Evolutionary conservation across 35 echinoderm and acorn worm genomes (phyloP).

Genomic region (Lytechinus variegatus): DNA sequence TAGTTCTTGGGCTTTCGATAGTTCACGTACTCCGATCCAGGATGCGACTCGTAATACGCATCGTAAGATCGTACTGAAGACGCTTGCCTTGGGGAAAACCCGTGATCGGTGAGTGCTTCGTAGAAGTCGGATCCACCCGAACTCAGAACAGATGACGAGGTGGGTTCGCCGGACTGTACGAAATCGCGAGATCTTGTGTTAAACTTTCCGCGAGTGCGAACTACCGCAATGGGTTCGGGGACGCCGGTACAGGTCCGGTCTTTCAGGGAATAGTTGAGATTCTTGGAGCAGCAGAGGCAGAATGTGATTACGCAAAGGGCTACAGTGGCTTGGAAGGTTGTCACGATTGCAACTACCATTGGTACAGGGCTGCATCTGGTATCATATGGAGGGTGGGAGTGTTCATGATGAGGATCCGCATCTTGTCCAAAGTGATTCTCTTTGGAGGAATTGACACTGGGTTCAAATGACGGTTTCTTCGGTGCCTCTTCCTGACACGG

Average conservation of each 20-base stretch:
- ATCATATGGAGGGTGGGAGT: background rate
- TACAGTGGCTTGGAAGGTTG: slow-evolving; percentile 69
- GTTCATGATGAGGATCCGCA: slow-evolving; percentile 7
- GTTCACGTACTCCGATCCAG: slow-evolving; percentile 29
- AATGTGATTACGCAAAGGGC: slow-evolving; percentile 64
- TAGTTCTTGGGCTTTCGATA: slow-evolving; percentile 40
- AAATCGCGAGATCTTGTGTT: slow-evolving; percentile 25
- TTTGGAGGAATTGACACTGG: background rate
- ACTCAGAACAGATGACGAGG: background rate
- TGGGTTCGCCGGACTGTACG: background rate
- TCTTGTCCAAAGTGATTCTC: background rate
- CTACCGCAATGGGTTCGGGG: slow-evolving; percentile 42
- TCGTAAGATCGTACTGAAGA: slow-evolving; percentile 39
- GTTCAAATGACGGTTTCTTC: slow-evolving; percentile 26
- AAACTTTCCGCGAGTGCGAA: background rate
- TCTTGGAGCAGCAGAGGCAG: slow-evolving; percentile 55
- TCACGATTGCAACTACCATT: slow-evolving; percentile 63
- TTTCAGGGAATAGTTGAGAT: slow-evolving; percentile 14
- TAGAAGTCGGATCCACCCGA: slow-evolving; percentile 22
- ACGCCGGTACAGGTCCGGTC: slow-evolving; percentile 31
- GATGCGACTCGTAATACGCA: background rate
- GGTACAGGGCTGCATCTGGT: slow-evolving; percentile 54
- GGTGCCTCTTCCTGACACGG: slow-evolving; percentile 42
- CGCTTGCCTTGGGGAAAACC: slow-evolving; percentile 28
- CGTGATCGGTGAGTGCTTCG: slow-evolving; percentile 34